Evolutionary conservation across 2,797 vertebrate genomes (phyloP).

Genomic region (Lycodopsis pacificus): DNA sequence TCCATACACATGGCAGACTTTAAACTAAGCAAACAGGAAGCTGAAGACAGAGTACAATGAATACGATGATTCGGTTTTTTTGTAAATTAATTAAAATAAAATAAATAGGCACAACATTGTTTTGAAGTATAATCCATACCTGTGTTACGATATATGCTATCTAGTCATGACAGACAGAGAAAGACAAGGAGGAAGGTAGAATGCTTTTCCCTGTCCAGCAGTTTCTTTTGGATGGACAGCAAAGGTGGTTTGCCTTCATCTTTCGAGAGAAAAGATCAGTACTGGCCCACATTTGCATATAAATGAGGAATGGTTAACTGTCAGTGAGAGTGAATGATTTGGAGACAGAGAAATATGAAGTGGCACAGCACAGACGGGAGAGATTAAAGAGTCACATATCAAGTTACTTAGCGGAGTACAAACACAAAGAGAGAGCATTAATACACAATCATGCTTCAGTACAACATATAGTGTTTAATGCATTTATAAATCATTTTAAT

Average conservation of each 20-base stretch:
- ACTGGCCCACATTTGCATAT: constrained; percentile 74
- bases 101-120: neutral
- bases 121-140: constrained; percentile 12
- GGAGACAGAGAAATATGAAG: constrained; percentile 48
- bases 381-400: constrained; percentile 50
- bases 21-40: neutral
- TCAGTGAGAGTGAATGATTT: constrained; percentile 55
- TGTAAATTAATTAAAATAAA: neutral
- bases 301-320: constrained; percentile 71
- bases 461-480: neutral
- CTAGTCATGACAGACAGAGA: constrained; percentile 10
- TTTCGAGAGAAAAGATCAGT: constrained; percentile 63
- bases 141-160: constrained; percentile 1
- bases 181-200: constrained; percentile 3
- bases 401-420: constrained; percentile 22
- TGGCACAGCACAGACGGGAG: constrained; percentile 34
- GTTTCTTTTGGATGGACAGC: constrained; percentile 29
- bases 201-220: constrained; percentile 18
- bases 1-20: constrained; percentile 7
- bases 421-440: constrained; percentile 4
- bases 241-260: constrained; percentile 44
- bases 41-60: neutral
- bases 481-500: neutral
- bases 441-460: neutral
- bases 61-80: neutral